A percentile compares a stretch with the other conserved stretches of the same genome.
These are phyloP conservation scores for Miichthys miiuy DNA, from an alignment of 2,797 vertebrate species.

Conservation along the genomic window DNA sequence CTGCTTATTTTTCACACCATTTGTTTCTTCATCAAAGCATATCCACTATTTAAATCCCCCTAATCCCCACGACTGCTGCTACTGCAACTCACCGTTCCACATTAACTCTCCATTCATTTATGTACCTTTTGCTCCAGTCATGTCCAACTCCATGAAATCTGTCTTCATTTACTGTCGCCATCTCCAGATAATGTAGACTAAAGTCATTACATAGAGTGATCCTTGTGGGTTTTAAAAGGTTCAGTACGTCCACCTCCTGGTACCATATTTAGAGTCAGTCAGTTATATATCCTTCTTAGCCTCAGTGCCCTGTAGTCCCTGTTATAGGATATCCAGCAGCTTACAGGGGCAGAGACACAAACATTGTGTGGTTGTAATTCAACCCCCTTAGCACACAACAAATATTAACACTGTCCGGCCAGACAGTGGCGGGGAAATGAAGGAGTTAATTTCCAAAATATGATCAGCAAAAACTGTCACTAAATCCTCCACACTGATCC, in stretches of 20 bases:
- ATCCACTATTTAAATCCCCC: slow-evolving; percentile 9
- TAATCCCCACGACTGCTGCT: slow-evolving; percentile 1
- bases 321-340: slow-evolving; percentile 18
- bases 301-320: slow-evolving; percentile 2
- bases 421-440: not conserved
- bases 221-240: slow-evolving; percentile 71
- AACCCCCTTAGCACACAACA: not conserved
- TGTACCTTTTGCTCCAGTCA: not conserved
- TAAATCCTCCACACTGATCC: too few relatives aligned
- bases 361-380: slow-evolving; percentile 9
- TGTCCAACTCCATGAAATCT: slow-evolving; percentile 28
- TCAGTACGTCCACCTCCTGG: slow-evolving; percentile 40
- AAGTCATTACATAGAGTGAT: slow-evolving; percentile 55
- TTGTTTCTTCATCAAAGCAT: not conserved
- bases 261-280: slow-evolving; percentile 57
- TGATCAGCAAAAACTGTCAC: not conserved
- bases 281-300: slow-evolving; percentile 38
- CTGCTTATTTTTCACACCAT: not conserved
- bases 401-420: not conserved
- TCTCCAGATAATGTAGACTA: slow-evolving; percentile 60
- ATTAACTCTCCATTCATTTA: slow-evolving; percentile 6
- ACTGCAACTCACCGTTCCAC: not conserved
- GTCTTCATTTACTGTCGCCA: slow-evolving; percentile 37
- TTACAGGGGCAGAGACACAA: slow-evolving; percentile 1
- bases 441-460: not conserved